phyloP scores from a whole-genome alignment of 1,140 invertebrate species.

The Riptortus pedestris region DNA sequence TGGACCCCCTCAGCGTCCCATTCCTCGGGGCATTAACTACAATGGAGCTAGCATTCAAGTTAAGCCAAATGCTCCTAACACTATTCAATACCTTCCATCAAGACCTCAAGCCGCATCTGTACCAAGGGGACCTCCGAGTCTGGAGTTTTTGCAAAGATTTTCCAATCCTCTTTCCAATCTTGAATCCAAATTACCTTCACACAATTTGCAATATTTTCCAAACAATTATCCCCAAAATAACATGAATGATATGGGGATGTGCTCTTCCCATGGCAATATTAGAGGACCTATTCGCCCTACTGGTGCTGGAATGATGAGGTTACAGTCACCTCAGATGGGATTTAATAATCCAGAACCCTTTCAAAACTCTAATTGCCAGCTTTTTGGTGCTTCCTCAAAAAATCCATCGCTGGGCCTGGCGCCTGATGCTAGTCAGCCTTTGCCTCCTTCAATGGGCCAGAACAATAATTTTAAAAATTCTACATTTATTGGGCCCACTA shows the following conservation, averaged over 20 bases:
- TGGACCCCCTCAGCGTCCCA: slow-evolving; percentile 33
- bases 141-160: slow-evolving; percentile 84
- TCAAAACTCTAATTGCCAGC: slow-evolving; percentile 34
- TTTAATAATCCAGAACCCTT: slow-evolving; percentile 36
- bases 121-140: slow-evolving; percentile 69
- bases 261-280: slow-evolving; percentile 24
- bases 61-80: slow-evolving; percentile 91
- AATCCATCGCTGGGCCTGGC: slow-evolving; percentile 41
- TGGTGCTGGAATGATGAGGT: slow-evolving; percentile 29
- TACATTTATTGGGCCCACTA: slow-evolving; percentile 69
- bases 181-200: slow-evolving; percentile 58
- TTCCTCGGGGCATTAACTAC: slow-evolving; percentile 51
- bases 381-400: slow-evolving; percentile 38
- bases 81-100: slow-evolving; percentile 93
- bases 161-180: slow-evolving; percentile 63
- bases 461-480: slow-evolving; percentile 64
- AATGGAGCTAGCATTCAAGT: slow-evolving; percentile 82
- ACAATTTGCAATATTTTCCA: slow-evolving; percentile 66
- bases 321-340: slow-evolving; percentile 31
- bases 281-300: slow-evolving; percentile 28
- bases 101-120: slow-evolving; percentile 59
- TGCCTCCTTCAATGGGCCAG: slow-evolving; percentile 69
- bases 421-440: slow-evolving; percentile 51
- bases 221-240: slow-evolving; percentile 35
- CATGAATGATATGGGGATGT: slow-evolving; percentile 29